Conservation (phyloP, 2,797 vertebrate genomes). For the Enteromius treurensis region DNA sequence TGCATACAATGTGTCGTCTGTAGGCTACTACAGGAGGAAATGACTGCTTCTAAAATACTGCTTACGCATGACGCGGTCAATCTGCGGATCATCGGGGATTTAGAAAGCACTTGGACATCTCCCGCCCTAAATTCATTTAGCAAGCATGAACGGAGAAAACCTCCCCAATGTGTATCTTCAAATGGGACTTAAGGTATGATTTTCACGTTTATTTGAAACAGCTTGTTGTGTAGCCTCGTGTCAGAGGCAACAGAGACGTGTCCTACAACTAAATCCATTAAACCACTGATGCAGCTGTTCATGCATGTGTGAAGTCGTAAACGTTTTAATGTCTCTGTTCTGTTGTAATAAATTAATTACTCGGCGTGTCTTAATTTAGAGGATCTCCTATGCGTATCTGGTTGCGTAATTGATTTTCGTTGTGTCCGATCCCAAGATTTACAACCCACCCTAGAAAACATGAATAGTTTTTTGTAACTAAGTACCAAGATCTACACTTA, state of each 20-base stretch:
- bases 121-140: not conserved
- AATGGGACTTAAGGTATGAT: constrained; percentile 20
- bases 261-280: constrained; percentile 60
- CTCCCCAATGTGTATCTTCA: not conserved
- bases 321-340: constrained; percentile 88
- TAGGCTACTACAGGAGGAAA: not conserved
- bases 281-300: constrained; percentile 78
- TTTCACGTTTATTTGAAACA: constrained; percentile 13
- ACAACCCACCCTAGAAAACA: constrained; percentile 56
- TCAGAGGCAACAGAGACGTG: not conserved
- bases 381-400: constrained; percentile 7
- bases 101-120: not conserved
- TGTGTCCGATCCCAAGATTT: constrained; percentile 68
- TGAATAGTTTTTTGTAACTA: not conserved
- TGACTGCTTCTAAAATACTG: not conserved
- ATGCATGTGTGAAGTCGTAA: constrained; percentile 93
- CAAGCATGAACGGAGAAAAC: not conserved
- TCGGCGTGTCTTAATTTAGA: constrained; percentile 43
- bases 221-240: not conserved
- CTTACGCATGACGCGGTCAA: not conserved
- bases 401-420: constrained; percentile 38
- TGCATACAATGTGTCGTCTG: not conserved
- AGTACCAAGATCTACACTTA: not conserved
- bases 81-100: not conserved
- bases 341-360: constrained; percentile 81